Evolutionary conservation across 2,113 vertebrate species (phyloP).

Genomic region (Ammospiza caudacuta): DNA sequence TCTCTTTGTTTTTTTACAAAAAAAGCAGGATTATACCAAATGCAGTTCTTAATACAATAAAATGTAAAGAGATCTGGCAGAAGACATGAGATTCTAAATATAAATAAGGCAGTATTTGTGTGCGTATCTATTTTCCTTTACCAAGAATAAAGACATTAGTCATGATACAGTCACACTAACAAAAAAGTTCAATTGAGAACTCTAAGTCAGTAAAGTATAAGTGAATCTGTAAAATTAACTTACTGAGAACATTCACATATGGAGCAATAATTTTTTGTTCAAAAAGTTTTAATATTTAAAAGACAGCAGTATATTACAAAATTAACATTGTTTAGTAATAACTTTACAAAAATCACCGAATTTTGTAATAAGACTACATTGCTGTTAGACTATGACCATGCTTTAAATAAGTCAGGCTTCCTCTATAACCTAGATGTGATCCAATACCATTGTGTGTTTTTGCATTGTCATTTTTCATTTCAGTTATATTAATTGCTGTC

Average conservation of each 20-base stretch:
- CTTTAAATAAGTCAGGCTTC: not conserved
- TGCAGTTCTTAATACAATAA: not conserved
- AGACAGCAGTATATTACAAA: not conserved
- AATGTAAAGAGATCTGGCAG: not conserved
- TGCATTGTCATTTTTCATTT: not conserved
- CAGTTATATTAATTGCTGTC: not conserved
- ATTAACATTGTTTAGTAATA: not conserved
- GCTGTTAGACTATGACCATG: not conserved
- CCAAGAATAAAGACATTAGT: not conserved
- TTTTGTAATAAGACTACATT: not conserved
- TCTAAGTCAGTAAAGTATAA: not conserved
- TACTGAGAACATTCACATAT: not conserved
- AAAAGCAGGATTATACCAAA: not conserved
- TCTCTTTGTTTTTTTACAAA: not conserved
- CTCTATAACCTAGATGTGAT: not conserved
- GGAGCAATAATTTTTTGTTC: not conserved
- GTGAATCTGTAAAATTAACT: not conserved
- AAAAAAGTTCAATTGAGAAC: not conserved
- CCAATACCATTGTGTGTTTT: not conserved
- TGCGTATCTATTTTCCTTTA: not conserved
- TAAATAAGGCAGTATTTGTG: not conserved
- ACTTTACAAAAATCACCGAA: not conserved
- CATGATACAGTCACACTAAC: not conserved
- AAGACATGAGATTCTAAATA: not conserved
- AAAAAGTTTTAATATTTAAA: not conserved